These are phyloP conservation scores for Ichneumoninae sp. DNA, from an alignment of 2,888 invertebrate genomes.

Conservation along the genomic window DNA sequence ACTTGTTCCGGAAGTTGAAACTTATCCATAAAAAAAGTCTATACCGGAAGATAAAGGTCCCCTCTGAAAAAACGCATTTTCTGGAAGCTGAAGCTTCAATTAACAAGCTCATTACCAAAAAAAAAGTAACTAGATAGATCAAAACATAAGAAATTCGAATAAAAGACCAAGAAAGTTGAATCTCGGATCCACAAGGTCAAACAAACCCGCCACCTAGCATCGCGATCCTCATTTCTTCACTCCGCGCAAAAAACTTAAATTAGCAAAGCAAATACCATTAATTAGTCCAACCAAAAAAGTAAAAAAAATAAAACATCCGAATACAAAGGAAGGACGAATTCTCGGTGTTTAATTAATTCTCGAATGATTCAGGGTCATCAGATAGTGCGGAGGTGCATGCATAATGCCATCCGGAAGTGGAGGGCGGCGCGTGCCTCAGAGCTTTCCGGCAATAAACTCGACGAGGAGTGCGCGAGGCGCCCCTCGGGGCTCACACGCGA, in stretches of 20 bases:
- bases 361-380: constrained; percentile 51
- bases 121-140: background rate
- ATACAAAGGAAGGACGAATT: constrained; percentile 30
- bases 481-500: constrained; percentile 8
- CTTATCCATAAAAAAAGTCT: too few relatives aligned
- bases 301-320: background rate
- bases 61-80: background rate
- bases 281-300: background rate
- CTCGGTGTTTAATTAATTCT: constrained; percentile 37
- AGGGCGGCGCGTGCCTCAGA: constrained; percentile 31
- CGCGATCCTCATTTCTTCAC: background rate
- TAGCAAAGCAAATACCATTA: background rate
- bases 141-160: background rate
- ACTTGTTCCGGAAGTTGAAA: too few relatives aligned
- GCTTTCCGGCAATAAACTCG: constrained; percentile 62
- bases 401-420: constrained; percentile 51
- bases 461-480: constrained; percentile 16
- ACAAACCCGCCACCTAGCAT: background rate
- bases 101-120: background rate
- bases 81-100: background rate
- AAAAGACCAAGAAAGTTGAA: too few relatives aligned
- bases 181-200: background rate
- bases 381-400: constrained; percentile 35
- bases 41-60: background rate
- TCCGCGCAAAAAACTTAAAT: background rate